Evolutionary conservation across 92 coral and sea anemone species (phyloP).

Genomic region (Heliopora coerulea): DNA sequence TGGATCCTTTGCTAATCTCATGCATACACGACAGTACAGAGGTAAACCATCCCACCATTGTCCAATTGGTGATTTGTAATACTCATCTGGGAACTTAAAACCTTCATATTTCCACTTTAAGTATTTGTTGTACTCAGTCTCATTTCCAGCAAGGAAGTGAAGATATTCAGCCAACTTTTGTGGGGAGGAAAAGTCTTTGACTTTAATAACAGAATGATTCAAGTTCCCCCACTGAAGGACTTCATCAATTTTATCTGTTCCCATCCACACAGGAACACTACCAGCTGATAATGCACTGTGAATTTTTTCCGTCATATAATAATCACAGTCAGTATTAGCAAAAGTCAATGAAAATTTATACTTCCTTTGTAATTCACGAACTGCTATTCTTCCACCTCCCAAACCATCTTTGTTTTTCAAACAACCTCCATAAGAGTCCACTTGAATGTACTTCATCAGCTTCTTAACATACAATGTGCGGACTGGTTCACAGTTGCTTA

Average conservation of each 20-base stretch:
- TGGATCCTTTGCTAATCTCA: slow-evolving; percentile 81
- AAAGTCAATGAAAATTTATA: slow-evolving; percentile 90
- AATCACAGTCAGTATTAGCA: slow-evolving; percentile 93
- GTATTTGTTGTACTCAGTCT: slow-evolving; percentile 82
- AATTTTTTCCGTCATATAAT: slow-evolving; percentile 83
- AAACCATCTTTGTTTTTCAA: slow-evolving; percentile 72
- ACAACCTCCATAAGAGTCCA: slow-evolving; percentile 87
- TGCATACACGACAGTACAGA: slow-evolving; percentile 91
- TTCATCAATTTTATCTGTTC: slow-evolving; percentile 90
- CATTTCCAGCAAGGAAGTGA: slow-evolving; percentile 64
- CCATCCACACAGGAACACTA: slow-evolving; percentile 91
- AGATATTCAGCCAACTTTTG: slow-evolving; percentile 75
- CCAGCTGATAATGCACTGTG: slow-evolving; percentile 90
- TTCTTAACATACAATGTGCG: slow-evolving; percentile 79
- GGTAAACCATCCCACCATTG: slow-evolving; percentile 96
- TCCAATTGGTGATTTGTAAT: slow-evolving; percentile 76
- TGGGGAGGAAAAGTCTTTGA: slow-evolving; percentile 78
- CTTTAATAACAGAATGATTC: slow-evolving; percentile 81
- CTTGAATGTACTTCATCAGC: slow-evolving; percentile 74
- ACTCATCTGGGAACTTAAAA: slow-evolving; percentile 59
- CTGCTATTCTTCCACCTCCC: slow-evolving; percentile 62
- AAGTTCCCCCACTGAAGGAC: slow-evolving; percentile 83
- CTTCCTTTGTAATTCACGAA: slow-evolving; percentile 73
- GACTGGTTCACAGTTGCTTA: slow-evolving; percentile 87
- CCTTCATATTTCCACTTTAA: slow-evolving; percentile 96